Evolutionary conservation across 2,113 vertebrate species (phyloP), one percentile per base, ranked within the genome.

Genomic region (Odontophorus gujanensis): DNA sequence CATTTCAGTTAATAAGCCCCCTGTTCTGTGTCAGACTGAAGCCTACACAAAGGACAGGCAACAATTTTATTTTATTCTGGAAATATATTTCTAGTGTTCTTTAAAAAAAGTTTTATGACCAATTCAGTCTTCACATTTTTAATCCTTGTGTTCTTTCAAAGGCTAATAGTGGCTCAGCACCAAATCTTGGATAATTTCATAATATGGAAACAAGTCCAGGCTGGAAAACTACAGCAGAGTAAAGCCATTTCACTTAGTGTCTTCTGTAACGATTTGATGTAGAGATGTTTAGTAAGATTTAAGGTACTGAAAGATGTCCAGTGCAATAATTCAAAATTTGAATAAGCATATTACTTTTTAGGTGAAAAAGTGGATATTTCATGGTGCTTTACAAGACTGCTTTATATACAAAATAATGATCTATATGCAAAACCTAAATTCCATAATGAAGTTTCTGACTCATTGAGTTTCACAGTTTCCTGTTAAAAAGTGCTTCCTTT

Each of bases 111-210:
- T 73, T 96, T 95, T 90, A 85, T 47, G 22, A 92, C 59, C 84
- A 91, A 89, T 94, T 94, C 67, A 67, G 17, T 91, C 87, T 97
- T 96, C 87, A 55, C 78, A 76, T 82, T 97, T 94, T 97, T 97
- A 96, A 95, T 96, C 80, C 47, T 93, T 89, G 91, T 90, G 45
- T 93, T 95, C 34, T 97, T 97, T 97, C 76, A 94, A 94, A 96
- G 84, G 59, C 86, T 90, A 47, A 50, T 53, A 30, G 9, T 36
- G 20, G 8, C 76, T 90, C 58, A 85, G 89, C 78, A 85, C 81
- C 90, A 96, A 97, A 89, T 94, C 43, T 63, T 96, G 83, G 85
- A 68, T 8, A 43, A 95, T 90, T 96, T 72, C 26, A 36, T 92
- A 95, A 95, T 73, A 48, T 13, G 69, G 95, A 94, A 95, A 83